phyloP scores from a whole-genome alignment of 2,797 vertebrate species.

The Danio kyathit region DNA sequence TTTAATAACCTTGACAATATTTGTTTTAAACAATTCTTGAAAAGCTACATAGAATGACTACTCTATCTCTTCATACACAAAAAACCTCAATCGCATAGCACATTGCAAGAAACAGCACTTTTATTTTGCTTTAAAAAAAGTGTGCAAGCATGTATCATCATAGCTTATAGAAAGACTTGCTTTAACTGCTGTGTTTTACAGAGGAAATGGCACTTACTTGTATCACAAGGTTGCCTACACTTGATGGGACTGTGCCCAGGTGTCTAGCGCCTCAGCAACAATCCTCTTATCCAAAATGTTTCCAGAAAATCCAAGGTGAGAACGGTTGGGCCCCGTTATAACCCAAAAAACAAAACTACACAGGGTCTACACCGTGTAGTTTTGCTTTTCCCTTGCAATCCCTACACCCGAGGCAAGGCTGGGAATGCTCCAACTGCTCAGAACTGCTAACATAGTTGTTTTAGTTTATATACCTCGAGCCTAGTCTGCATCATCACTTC shows the following conservation, averaged over 20 bases:
- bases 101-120: conserved; percentile 6
- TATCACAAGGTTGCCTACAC: conserved; percentile 88
- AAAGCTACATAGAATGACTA: conserved; percentile 33
- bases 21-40: conserved; percentile 33
- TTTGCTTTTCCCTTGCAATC: conserved; percentile 93
- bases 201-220: conserved; percentile 85
- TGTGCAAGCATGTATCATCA: conserved; percentile 20
- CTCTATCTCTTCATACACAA: not conserved
- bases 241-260: conserved; percentile 90
- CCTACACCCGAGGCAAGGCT: conserved; percentile 99
- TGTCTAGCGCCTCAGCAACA: conserved; percentile 76
- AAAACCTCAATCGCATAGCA: conserved; percentile 30
- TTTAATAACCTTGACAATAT: conserved; percentile 79
- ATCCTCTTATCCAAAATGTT: conserved; percentile 84
- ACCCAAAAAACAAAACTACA: conserved; percentile 93
- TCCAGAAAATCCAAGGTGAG: conserved; percentile 89
- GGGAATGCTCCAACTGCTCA: conserved; percentile 98
- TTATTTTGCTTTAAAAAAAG: conserved; percentile 17
- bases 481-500: conserved; percentile 70
- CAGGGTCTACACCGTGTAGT: conserved; percentile 84
- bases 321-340: conserved; percentile 87
- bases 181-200: conserved; percentile 47
- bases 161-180: conserved; percentile 6
- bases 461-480: conserved; percentile 89
- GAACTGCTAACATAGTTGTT: conserved; percentile 84